phyloP scores from a whole-genome alignment of 2,888 invertebrate species.

The Andrena dorsata region DNA sequence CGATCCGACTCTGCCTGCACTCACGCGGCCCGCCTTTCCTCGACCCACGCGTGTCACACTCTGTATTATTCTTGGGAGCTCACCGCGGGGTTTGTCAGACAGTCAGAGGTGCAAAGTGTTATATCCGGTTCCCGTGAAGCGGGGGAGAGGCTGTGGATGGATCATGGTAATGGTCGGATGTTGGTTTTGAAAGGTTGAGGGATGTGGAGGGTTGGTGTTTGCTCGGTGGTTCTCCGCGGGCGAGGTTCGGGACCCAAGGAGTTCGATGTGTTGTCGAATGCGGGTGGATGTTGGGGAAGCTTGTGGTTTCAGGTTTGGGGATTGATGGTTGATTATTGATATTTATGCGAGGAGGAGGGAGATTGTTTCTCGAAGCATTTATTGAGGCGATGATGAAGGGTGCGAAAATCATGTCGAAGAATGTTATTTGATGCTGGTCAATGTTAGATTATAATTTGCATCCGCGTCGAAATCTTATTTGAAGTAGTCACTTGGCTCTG shows the following conservation, averaged over 20 bases:
- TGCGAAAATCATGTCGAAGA: too few relatives aligned
- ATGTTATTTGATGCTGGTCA: too few relatives aligned
- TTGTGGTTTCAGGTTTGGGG: too few relatives aligned
- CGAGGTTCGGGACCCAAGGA: neutral
- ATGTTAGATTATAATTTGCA: too few relatives aligned
- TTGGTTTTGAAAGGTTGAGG: constrained; percentile 29
- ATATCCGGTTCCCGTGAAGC: constrained; percentile 1
- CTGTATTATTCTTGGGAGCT: constrained; percentile 45
- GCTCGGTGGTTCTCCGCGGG: neutral
- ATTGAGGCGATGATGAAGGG: too few relatives aligned
- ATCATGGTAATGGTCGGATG: constrained; percentile 38
- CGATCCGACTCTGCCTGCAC: constrained; percentile 59
- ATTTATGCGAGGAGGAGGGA: too few relatives aligned
- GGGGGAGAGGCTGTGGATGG: neutral
- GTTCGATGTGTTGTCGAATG: neutral
- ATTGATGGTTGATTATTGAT: too few relatives aligned
- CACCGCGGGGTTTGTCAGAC: constrained; percentile 17
- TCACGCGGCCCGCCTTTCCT: constrained; percentile 44
- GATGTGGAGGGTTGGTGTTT: neutral
- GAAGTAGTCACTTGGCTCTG: too few relatives aligned
- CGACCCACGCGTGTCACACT: constrained; percentile 19
- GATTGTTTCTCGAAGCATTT: too few relatives aligned
- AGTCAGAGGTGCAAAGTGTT: constrained; percentile 23
- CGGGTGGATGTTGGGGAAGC: too few relatives aligned
- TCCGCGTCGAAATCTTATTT: too few relatives aligned